These are phyloP conservation scores for Atlantisia rogersi DNA, from an alignment of 2,113 vertebrate genomes.

Conservation along the genomic window DNA sequence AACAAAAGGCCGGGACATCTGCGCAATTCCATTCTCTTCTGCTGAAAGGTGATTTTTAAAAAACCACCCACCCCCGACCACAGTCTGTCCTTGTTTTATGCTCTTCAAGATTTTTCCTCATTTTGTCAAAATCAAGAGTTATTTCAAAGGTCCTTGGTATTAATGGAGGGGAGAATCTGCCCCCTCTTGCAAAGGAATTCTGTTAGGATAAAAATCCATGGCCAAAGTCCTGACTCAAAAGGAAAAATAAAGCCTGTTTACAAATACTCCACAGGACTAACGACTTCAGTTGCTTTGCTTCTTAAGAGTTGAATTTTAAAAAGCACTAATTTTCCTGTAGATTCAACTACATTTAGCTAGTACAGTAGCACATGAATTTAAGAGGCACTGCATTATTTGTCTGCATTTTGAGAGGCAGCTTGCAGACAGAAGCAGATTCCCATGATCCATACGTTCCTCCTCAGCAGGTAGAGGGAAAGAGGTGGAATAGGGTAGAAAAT, in stretches of 20 bases:
- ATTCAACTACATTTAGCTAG: neutral
- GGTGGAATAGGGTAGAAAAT: neutral
- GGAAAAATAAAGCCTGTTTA: neutral
- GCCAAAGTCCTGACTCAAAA: neutral
- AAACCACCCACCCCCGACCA: neutral
- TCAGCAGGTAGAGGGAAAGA: neutral
- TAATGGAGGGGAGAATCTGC: neutral
- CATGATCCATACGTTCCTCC: neutral
- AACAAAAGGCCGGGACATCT: conserved; percentile 49
- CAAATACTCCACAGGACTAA: neutral
- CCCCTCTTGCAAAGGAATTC: neutral
- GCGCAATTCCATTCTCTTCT: conserved; percentile 1
- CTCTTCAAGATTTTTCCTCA: neutral
- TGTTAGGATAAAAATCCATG: neutral
- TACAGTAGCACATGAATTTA: neutral
- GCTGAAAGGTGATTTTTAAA: neutral
- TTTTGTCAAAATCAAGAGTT: neutral
- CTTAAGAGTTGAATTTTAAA: neutral
- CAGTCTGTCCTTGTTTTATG: neutral
- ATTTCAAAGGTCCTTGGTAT: neutral
- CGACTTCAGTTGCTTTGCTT: neutral
- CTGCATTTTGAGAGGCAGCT: neutral
- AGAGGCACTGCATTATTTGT: neutral
- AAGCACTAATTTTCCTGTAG: neutral
- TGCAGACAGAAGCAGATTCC: neutral